Evolutionary conservation across 2,888 invertebrate species (phyloP).

Genomic region (Megalurothrips usitatus): DNA sequence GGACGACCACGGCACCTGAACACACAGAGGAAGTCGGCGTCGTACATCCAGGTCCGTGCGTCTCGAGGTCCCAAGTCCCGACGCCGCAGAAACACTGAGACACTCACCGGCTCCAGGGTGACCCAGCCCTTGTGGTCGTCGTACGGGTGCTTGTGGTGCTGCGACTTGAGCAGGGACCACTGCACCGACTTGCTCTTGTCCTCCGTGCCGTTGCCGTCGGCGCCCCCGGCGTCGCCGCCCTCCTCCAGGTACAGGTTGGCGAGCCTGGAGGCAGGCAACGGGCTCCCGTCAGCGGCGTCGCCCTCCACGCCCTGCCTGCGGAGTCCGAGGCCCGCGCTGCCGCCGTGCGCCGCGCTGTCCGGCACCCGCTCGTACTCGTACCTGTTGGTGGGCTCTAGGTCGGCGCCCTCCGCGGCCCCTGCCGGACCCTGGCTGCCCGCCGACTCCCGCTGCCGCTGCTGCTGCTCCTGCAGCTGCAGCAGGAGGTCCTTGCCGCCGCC

Average conservation of each 20-base stretch:
- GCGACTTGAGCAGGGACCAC: constrained; percentile 41
- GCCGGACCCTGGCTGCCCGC: constrained; percentile 33
- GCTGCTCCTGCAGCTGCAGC: constrained; percentile 38
- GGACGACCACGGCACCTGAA: constrained; percentile 65
- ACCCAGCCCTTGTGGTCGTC: constrained; percentile 75
- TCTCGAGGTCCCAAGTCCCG: not conserved
- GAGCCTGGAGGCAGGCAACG: constrained; percentile 38
- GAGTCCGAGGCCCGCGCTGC: no score
- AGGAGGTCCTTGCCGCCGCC: not conserved
- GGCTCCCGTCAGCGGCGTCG: not conserved
- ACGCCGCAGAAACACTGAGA: not conserved
- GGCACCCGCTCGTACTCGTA: not conserved
- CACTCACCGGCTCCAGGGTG: constrained; percentile 57
- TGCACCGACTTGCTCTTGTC: constrained; percentile 40
- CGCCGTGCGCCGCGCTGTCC: constrained; percentile 1
- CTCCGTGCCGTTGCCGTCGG: constrained; percentile 30
- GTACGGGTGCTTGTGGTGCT: constrained; percentile 52
- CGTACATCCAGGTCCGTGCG: no score
- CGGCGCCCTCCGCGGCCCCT: not conserved
- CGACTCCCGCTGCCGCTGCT: constrained; percentile 38
- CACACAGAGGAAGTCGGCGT: no score
- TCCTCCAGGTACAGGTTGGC: constrained; percentile 39
- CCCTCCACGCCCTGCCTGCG: not conserved
- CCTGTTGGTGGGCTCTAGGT: constrained; percentile 31
- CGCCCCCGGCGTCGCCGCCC: constrained; percentile 32